Percentiles rank a stretch among this genome's conserved stretches.
phyloP scores from a whole-genome alignment of 2,113 vertebrate genomes.

The Heteronetta atricapilla region DNA sequence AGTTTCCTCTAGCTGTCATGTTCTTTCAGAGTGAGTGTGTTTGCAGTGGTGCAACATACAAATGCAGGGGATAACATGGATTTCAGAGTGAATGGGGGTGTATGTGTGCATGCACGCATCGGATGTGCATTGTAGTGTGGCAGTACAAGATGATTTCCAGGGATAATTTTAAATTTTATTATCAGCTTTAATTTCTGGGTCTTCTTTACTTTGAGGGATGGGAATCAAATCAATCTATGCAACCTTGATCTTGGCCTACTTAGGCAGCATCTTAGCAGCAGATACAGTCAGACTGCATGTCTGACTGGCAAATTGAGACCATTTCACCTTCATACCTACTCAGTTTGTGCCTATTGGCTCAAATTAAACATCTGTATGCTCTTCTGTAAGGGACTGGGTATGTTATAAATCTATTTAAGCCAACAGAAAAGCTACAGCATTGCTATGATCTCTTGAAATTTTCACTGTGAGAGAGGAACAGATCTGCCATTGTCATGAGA shows the following conservation, averaged over 20 bases:
- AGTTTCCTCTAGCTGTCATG: not conserved
- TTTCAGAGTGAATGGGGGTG: not conserved
- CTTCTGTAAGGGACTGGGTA: not conserved
- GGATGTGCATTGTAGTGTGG: not conserved
- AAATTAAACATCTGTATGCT: not conserved
- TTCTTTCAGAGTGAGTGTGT: not conserved
- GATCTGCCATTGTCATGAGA: not conserved
- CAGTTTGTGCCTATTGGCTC: not conserved
- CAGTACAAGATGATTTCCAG: not conserved
- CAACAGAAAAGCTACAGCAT: not conserved
- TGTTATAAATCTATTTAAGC: not conserved
- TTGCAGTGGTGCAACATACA: not conserved
- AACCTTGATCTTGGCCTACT: slow-evolving; percentile 37
- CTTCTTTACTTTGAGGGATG: not conserved
- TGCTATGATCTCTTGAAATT: not conserved
- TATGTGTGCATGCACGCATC: not conserved
- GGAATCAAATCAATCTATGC: not conserved
- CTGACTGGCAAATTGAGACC: slow-evolving; percentile 42
- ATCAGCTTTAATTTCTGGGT: not conserved
- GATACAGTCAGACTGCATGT: not conserved
- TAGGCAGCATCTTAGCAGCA: slow-evolving; percentile 17
- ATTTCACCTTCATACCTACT: slow-evolving; percentile 16
- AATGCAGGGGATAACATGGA: not conserved
- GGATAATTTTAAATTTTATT: not conserved
- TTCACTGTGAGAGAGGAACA: not conserved